Percentiles rank a stretch among this genome's conserved stretches.
Conservation (phyloP, 2,888 invertebrate species). For the Merodon equestris region DNA sequence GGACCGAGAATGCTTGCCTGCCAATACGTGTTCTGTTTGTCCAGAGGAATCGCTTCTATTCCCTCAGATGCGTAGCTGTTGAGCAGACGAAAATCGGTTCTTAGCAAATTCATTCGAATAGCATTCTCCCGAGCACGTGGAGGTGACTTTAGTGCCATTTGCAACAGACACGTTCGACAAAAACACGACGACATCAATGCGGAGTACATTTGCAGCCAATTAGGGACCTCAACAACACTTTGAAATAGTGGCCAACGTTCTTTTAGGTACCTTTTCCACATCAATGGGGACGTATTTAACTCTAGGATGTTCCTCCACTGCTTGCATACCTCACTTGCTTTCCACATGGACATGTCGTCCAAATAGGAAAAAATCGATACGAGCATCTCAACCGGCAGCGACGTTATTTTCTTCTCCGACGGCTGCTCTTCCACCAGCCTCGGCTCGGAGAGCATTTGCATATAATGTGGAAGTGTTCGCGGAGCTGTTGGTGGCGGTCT, state of each 20-base stretch:
- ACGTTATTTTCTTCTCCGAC: conserved; percentile 71
- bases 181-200: conserved; percentile 88
- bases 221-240: conserved; percentile 84
- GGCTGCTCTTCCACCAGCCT: conserved; percentile 71
- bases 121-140: conserved; percentile 87
- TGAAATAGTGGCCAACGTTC: conserved; percentile 92
- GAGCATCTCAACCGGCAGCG: conserved; percentile 83
- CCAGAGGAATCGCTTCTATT: conserved; percentile 78
- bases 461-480: conserved; percentile 74
- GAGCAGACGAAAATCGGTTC: conserved; percentile 84
- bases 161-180: conserved; percentile 91
- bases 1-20: conserved; percentile 96
- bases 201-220: conserved; percentile 89
- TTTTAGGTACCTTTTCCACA: conserved; percentile 89
- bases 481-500: conserved; percentile 75
- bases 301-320: conserved; percentile 91
- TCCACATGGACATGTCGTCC: conserved; percentile 95
- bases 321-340: conserved; percentile 90
- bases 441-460: conserved; percentile 75
- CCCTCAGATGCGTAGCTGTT: conserved; percentile 78
- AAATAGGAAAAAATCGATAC: conserved; percentile 92
- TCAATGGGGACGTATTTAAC: conserved; percentile 86
- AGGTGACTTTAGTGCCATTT: conserved; percentile 87
- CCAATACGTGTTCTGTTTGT: conserved; percentile 85
- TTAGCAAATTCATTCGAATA: conserved; percentile 89